phyloP scores from a whole-genome alignment of 2,797 vertebrate species.

The Tangara arthus region DNA sequence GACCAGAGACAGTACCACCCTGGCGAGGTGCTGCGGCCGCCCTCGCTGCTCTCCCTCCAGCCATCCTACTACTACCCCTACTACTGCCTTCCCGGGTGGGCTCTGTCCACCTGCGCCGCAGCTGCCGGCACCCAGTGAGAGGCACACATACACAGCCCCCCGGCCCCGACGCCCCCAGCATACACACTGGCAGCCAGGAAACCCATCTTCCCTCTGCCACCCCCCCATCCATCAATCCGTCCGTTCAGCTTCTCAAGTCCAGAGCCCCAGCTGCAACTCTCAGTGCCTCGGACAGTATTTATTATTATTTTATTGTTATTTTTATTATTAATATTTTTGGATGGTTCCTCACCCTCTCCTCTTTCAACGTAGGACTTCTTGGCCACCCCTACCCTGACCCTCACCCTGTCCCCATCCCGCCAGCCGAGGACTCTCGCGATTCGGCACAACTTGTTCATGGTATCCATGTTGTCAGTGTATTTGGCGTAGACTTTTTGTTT shows the following conservation, averaged over 20 bases:
- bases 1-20: slow-evolving; percentile 98
- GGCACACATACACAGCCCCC: neutral
- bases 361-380: neutral
- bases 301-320: slow-evolving; percentile 69
- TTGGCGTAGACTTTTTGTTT: slow-evolving; percentile 68
- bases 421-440: slow-evolving; percentile 32
- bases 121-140: slow-evolving; percentile 75
- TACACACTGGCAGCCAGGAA: slow-evolving; percentile 10
- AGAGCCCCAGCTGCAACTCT: slow-evolving; percentile 12
- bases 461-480: slow-evolving; percentile 78
- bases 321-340: slow-evolving; percentile 63
- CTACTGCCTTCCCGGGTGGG: slow-evolving; percentile 97
- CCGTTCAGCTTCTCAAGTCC: neutral
- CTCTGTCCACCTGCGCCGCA: slow-evolving; percentile 87
- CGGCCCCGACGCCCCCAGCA: neutral
- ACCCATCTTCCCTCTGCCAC: neutral
- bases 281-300: slow-evolving; percentile 69
- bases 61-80: slow-evolving; percentile 96
- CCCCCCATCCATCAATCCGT: neutral
- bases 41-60: slow-evolving; percentile 79
- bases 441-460: slow-evolving; percentile 74
- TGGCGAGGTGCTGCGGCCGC: slow-evolving; percentile 90
- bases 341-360: slow-evolving; percentile 12
- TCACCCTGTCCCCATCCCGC: neutral
- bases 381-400: neutral